Conservation (phyloP, 2,888 invertebrate species). For the Drosophila mimetica region DNA sequence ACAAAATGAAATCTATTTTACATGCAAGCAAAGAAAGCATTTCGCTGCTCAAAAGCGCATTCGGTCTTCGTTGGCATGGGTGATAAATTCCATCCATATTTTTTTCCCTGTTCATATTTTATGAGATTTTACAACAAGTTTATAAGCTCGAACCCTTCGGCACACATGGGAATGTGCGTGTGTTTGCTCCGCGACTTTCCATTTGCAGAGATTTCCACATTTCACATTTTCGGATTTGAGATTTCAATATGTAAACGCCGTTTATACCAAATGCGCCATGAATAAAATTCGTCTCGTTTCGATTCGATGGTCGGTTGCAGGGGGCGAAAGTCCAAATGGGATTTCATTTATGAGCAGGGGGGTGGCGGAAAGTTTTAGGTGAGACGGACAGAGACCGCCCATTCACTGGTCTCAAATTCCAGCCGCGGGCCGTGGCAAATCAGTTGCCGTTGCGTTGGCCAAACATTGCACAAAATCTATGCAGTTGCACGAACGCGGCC, state of each 20-base stretch:
- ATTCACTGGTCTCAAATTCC: slow-evolving; percentile 16
- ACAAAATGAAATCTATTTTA: neutral
- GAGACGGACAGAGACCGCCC: neutral
- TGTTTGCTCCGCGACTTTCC: slow-evolving; percentile 66
- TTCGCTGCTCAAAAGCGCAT: slow-evolving; percentile 21
- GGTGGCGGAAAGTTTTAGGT: slow-evolving; percentile 8
- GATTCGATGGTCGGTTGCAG: slow-evolving; percentile 41
- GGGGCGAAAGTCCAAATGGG: slow-evolving; percentile 58
- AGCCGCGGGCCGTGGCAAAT: slow-evolving; percentile 30
- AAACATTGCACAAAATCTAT: slow-evolving; percentile 60
- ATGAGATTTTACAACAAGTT: slow-evolving; percentile 63
- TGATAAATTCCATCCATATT: slow-evolving; percentile 11
- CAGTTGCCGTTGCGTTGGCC: slow-evolving; percentile 36
- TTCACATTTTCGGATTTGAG: slow-evolving; percentile 60
- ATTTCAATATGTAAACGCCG: slow-evolving; percentile 72
- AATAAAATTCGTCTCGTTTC: slow-evolving; percentile 67
- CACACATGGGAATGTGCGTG: slow-evolving; percentile 64
- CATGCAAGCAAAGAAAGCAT: slow-evolving; percentile 1
- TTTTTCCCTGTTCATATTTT: slow-evolving; percentile 22
- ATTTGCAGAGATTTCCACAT: slow-evolving; percentile 73
- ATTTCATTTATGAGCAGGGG: slow-evolving; percentile 66
- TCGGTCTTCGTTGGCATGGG: slow-evolving; percentile 21
- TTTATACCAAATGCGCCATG: slow-evolving; percentile 58
- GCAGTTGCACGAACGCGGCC: slow-evolving; percentile 46
- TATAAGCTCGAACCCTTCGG: slow-evolving; percentile 66